These are phyloP conservation scores for Drosophila fuyamai DNA, from an alignment of 1,140 invertebrate species.

Conservation along the genomic window DNA sequence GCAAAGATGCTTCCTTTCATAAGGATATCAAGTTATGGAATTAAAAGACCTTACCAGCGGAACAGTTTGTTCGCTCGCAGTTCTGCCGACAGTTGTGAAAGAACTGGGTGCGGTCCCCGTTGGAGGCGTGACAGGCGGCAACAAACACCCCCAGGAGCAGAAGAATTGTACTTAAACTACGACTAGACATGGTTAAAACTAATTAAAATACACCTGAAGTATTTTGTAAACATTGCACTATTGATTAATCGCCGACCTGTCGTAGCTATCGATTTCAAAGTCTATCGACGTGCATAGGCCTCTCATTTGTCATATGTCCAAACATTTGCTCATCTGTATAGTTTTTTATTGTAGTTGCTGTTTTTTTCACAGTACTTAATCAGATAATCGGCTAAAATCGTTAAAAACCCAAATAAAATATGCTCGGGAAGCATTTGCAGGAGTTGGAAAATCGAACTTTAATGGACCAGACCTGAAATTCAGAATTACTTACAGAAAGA, in stretches of 20 bases:
- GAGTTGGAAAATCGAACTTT: background rate
- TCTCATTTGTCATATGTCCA: slow-evolving; percentile 48
- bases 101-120: slow-evolving; percentile 77
- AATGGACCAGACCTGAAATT: background rate
- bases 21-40: background rate
- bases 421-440: background rate
- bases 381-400: background rate
- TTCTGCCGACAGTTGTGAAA: slow-evolving; percentile 81
- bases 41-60: slow-evolving; percentile 56
- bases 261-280: slow-evolving; percentile 6
- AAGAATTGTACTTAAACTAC: slow-evolving; percentile 47
- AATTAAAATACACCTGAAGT: slow-evolving; percentile 14
- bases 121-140: slow-evolving; percentile 40
- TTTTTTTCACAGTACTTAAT: slow-evolving; percentile 7
- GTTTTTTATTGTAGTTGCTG: slow-evolving; percentile 19
- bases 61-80: slow-evolving; percentile 78
- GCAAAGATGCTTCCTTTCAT: background rate
- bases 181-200: slow-evolving; percentile 33
- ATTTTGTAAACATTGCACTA: slow-evolving; percentile 69
- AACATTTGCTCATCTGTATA: slow-evolving; percentile 33
- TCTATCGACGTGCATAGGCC: slow-evolving; percentile 29
- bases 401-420: slow-evolving; percentile 1
- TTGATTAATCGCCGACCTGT: slow-evolving; percentile 56
- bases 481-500: background rate
- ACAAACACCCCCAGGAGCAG: slow-evolving; percentile 26